Percentiles rank a stretch among this genome's conserved stretches.
Conservation (phyloP, 2,113 vertebrate genomes). For the Aepyceros melampus region DNA sequence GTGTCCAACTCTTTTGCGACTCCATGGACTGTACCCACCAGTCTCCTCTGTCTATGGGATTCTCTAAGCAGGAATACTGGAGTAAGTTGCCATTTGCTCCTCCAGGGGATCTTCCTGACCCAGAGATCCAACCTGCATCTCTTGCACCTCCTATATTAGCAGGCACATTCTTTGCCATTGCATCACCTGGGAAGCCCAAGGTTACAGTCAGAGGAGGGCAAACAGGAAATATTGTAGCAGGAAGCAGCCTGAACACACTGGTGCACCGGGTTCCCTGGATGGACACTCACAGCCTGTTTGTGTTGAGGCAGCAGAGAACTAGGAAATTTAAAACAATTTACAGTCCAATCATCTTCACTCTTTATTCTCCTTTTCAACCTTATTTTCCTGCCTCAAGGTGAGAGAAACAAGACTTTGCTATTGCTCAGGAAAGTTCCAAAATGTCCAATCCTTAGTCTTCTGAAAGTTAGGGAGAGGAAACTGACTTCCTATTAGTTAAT, state of each 20-base stretch:
- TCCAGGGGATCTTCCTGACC: background rate
- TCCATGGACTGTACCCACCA: background rate
- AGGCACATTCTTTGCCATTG: background rate
- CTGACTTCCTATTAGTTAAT: background rate
- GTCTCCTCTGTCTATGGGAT: background rate
- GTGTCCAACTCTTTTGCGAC: background rate
- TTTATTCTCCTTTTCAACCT: background rate
- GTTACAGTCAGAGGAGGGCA: background rate
- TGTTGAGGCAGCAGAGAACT: background rate
- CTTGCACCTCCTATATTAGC: background rate
- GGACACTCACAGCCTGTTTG: background rate
- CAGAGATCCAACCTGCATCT: background rate
- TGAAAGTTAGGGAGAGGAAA: background rate
- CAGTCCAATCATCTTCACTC: background rate
- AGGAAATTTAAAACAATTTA: background rate
- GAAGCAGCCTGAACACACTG: no score
- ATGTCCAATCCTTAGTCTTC: background rate
- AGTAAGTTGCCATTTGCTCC: background rate
- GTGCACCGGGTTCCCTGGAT: rapidly evolving
- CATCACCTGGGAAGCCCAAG: background rate
- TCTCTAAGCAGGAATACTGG: background rate
- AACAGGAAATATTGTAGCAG: background rate
- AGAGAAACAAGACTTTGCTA: background rate
- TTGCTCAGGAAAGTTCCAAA: background rate
- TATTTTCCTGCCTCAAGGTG: background rate